These are phyloP conservation scores for Lutjanus campechanus DNA, from an alignment of 2,797 vertebrate genomes.

Conservation along the genomic window DNA sequence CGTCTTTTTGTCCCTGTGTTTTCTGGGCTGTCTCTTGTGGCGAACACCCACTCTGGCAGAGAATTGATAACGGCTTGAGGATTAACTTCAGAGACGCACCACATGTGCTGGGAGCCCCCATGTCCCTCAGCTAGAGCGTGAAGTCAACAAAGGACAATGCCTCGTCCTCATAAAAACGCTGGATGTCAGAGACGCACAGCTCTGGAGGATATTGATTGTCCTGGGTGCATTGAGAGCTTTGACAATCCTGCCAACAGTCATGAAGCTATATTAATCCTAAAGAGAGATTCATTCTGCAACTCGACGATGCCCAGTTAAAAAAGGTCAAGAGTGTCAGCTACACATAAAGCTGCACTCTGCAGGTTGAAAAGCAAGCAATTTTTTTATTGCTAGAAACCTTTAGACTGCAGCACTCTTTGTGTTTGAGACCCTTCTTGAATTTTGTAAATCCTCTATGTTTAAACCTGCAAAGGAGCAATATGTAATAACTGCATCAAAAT, in stretches of 20 bases:
- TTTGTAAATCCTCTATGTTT: too few species aligned
- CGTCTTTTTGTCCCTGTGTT: constrained; percentile 29
- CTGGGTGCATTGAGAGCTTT: constrained; percentile 15
- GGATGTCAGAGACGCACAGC: constrained; percentile 36
- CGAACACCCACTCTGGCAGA: constrained; percentile 49
- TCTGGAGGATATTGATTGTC: constrained; percentile 33
- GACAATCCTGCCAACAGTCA: not conserved
- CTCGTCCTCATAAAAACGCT: constrained; percentile 3
- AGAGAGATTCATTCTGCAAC: constrained; percentile 16
- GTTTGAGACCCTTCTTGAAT: too few species aligned
- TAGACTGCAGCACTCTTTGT: not conserved
- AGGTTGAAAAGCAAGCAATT: not conserved
- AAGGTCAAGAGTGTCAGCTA: constrained; percentile 5
- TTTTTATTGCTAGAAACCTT: not conserved
- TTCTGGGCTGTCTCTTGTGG: constrained; percentile 39
- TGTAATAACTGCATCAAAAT: too few species aligned
- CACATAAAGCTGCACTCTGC: too few species aligned
- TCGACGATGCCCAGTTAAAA: not conserved
- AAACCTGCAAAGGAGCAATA: too few species aligned
- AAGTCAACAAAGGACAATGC: constrained; percentile 43
- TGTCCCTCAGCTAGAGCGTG: constrained; percentile 45
- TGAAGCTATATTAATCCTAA: constrained; percentile 12
- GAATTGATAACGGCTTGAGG: constrained; percentile 56
- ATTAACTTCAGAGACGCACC: constrained; percentile 61
- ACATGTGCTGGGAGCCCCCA: constrained; percentile 18